Evolutionary conservation across 1,140 invertebrate genomes (phyloP).

Genomic region (Drosophila bocki): DNA sequence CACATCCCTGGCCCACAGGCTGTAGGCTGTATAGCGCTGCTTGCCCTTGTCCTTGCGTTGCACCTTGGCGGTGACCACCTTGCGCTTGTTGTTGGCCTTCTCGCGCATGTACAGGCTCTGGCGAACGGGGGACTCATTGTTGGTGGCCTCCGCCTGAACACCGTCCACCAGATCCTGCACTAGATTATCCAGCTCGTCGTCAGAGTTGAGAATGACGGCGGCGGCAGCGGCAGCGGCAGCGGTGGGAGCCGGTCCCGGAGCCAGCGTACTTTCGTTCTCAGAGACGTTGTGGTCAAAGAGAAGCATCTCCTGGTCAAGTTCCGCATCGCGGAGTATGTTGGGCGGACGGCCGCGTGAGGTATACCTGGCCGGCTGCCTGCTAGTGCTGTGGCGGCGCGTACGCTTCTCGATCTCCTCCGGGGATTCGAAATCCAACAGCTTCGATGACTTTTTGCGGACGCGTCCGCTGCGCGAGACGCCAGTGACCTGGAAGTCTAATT

Average conservation of each 20-base stretch:
- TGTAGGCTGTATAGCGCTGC: conserved; percentile 94
- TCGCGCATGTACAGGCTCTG: conserved; percentile 92
- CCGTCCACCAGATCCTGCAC: conserved; percentile 79
- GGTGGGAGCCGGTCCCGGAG: conserved; percentile 6
- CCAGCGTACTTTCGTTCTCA: conserved; percentile 32
- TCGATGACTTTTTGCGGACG: conserved; percentile 97
- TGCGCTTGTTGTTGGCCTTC: conserved; percentile 90
- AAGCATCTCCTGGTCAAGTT: conserved; percentile 52
- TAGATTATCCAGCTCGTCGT: conserved; percentile 75
- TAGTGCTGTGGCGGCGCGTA: conserved; percentile 49
- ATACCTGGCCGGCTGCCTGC: conserved; percentile 55
- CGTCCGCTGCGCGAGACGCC: conserved; percentile 93
- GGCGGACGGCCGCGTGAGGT: conserved; percentile 63
- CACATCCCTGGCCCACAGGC: conserved; percentile 94
- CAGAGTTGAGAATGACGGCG: conserved; percentile 57
- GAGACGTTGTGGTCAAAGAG: conserved; percentile 33
- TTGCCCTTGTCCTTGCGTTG: conserved; percentile 91
- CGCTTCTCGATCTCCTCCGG: conserved; percentile 90
- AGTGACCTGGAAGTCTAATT: conserved; percentile 91
- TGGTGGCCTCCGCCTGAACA: conserved; percentile 68
- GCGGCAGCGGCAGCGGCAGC: neutral
- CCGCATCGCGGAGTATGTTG: conserved; percentile 58
- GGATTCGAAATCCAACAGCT: conserved; percentile 96
- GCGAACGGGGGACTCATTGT: conserved; percentile 84
- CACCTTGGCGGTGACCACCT: conserved; percentile 89